Percentiles rank a stretch among this genome's conserved stretches.
Evolutionary conservation across 2,797 vertebrate species (phyloP).

Genomic region (Rhinophrynus dorsalis): DNA sequence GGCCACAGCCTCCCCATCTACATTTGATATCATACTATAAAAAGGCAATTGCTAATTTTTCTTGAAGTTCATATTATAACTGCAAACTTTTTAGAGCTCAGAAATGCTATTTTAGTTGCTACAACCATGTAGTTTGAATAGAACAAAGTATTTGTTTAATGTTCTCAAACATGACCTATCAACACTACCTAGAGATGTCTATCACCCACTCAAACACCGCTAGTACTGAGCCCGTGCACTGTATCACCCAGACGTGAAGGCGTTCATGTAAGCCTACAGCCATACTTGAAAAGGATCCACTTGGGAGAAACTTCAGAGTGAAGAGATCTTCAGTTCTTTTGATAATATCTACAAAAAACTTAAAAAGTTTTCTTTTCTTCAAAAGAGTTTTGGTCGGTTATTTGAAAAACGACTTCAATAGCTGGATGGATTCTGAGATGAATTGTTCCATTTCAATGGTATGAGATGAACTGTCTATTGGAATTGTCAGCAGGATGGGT

Average conservation of each 20-base stretch:
- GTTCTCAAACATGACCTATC: not conserved
- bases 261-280: conserved; percentile 16
- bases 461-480: not conserved
- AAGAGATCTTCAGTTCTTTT: conserved; percentile 7
- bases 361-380: not conserved
- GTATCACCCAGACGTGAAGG: conserved; percentile 6
- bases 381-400: not conserved
- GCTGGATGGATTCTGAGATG: conserved; percentile 15
- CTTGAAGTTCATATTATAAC: no score
- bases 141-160: not conserved
- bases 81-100: no score
- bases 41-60: no score
- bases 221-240: not conserved
- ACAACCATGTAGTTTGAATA: no score
- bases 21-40: no score
- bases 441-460: conserved; percentile 1
- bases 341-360: conserved; percentile 24
- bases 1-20: no score
- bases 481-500: not conserved
- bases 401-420: conserved; percentile 7
- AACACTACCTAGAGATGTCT: not conserved
- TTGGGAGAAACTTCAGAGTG: conserved; percentile 18
- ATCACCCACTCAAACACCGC: not conserved
- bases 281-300: conserved; percentile 12
- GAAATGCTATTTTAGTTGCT: no score